A percentile compares a stretch with the other conserved stretches of the same genome.
These are phyloP conservation scores for Intellagama lesueurii DNA, from an alignment of 2,797 vertebrate species.

Conservation along the genomic window DNA sequence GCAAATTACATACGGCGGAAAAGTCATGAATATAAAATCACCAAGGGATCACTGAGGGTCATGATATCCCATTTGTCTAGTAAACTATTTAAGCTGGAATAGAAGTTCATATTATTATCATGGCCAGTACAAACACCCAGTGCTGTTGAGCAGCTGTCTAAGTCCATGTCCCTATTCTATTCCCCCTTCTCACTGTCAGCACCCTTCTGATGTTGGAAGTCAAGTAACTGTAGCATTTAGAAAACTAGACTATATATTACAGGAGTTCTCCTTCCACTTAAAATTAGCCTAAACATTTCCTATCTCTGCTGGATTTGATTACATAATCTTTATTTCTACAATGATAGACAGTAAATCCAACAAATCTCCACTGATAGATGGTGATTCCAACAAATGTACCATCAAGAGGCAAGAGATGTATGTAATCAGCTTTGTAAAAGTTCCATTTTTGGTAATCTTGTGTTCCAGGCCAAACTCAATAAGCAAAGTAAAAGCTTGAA, in stretches of 20 bases:
- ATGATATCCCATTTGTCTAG: neutral
- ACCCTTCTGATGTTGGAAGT: neutral
- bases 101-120: neutral
- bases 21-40: neutral
- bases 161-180: neutral
- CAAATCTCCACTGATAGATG: slow-evolving; percentile 25
- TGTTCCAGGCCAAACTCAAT: slow-evolving; percentile 51
- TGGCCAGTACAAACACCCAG: neutral
- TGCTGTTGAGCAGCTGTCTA: neutral
- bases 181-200: neutral
- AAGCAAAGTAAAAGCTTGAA: slow-evolving; percentile 58
- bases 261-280: slow-evolving; percentile 24
- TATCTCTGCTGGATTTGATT: neutral
- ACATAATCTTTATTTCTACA: slow-evolving; percentile 45
- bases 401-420: slow-evolving; percentile 53
- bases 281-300: slow-evolving; percentile 13
- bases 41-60: neutral
- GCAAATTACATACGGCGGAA: neutral
- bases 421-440: slow-evolving; percentile 54
- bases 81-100: neutral
- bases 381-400: slow-evolving; percentile 40
- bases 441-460: slow-evolving; percentile 61
- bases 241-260: slow-evolving; percentile 14
- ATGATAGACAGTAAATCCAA: slow-evolving; percentile 34
- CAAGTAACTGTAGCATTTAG: slow-evolving; percentile 15